A percentile compares a stretch with the other conserved stretches of the same genome.
These are phyloP conservation scores for Silurus meridionalis DNA, from an alignment of 2,113 vertebrate species.

Conservation along the genomic window DNA sequence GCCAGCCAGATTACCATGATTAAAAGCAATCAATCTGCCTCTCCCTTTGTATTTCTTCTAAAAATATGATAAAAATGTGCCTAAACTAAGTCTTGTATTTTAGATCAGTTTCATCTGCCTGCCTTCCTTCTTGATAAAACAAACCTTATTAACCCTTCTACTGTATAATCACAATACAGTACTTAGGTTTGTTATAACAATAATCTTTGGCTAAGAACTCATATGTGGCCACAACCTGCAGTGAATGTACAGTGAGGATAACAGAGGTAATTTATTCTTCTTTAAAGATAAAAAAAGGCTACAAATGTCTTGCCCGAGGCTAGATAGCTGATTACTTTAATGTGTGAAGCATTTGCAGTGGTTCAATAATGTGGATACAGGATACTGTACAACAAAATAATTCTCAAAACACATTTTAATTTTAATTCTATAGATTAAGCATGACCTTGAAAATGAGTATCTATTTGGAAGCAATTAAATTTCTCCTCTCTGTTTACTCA, in stretches of 20 bases:
- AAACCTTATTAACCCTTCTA: neutral
- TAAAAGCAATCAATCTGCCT: constrained; percentile 6
- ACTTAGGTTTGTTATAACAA: neutral
- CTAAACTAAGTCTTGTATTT: neutral
- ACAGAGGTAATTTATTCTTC: neutral
- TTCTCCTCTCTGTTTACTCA: neutral
- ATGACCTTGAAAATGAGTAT: neutral
- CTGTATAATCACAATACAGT: neutral
- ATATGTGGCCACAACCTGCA: constrained; percentile 63
- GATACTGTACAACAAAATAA: neutral
- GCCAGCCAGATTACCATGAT: neutral
- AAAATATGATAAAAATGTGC: neutral
- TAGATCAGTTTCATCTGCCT: neutral
- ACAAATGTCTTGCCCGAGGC: constrained; percentile 40
- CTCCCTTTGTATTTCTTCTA: neutral
- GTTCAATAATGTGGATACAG: neutral
- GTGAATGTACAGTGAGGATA: constrained; percentile 54
- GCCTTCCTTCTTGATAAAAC: neutral
- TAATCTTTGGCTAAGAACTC: constrained; percentile 47
- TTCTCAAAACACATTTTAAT: neutral
- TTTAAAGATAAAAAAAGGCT: neutral
- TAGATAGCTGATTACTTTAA: neutral
- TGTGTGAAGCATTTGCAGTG: neutral
- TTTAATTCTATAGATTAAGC: neutral
- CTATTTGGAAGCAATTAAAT: too few relatives aligned